Conservation (phyloP, 2,797 vertebrate genomes). For the Dallia pectoralis region DNA sequence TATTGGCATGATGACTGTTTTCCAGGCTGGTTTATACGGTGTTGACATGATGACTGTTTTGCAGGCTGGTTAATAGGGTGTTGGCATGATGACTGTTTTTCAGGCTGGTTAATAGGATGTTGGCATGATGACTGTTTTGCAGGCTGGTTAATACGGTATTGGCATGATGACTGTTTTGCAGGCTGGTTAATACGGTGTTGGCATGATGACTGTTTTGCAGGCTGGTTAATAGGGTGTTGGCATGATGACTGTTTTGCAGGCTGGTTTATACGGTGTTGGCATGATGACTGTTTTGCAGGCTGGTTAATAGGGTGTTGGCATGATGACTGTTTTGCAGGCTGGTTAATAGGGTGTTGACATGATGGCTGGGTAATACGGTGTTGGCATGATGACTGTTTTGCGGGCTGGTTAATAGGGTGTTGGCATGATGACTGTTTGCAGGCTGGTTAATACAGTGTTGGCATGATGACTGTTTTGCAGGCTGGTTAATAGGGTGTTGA, state of each 20-base stretch:
- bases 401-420: constrained; percentile 16
- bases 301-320: constrained; percentile 17
- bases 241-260: constrained; percentile 23
- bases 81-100: constrained; percentile 24
- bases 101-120: constrained; percentile 15
- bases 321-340: constrained; percentile 24
- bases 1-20: constrained; percentile 29
- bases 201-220: constrained; percentile 25
- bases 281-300: constrained; percentile 23
- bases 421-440: constrained; percentile 24
- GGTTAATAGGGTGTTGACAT: constrained; percentile 18
- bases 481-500: constrained; percentile 16
- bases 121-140: constrained; percentile 24
- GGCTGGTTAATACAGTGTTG: constrained; percentile 14
- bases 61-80: constrained; percentile 15
- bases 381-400: no score
- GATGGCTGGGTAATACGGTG: constrained; percentile 43
- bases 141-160: constrained; percentile 15
- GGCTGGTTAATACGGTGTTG: constrained; percentile 14
- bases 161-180: constrained; percentile 23
- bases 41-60: constrained; percentile 27
- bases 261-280: constrained; percentile 17
- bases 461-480: constrained; percentile 25
- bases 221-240: constrained; percentile 17
- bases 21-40: constrained; percentile 7